Percentiles rank a stretch among this genome's conserved stretches.
Conservation (phyloP, 1,140 invertebrate genomes). For the Fopius arisanus region DNA sequence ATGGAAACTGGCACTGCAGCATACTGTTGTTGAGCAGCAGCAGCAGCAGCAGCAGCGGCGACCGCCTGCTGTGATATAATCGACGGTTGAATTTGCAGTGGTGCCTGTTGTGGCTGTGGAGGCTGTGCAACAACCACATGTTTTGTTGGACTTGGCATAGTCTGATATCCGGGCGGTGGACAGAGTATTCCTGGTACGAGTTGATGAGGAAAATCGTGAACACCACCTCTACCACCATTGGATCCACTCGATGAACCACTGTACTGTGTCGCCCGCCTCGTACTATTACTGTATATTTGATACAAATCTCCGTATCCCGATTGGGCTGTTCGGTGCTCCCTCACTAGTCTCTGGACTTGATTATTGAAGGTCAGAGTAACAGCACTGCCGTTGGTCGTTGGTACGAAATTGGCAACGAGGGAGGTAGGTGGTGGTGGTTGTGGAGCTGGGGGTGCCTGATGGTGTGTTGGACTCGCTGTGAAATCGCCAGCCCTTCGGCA, state of each 20-base stretch:
- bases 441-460: constrained; percentile 69
- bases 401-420: constrained; percentile 74
- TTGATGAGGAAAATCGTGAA: constrained; percentile 80
- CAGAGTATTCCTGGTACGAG: constrained; percentile 92
- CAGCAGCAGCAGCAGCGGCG: constrained; percentile 55
- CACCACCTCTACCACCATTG: constrained; percentile 59
- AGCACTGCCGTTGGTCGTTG: constrained; percentile 79
- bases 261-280: constrained; percentile 72
- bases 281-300: constrained; percentile 83
- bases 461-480: constrained; percentile 66
- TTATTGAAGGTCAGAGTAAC: constrained; percentile 91
- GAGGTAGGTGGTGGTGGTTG: constrained; percentile 68
- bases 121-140: constrained; percentile 84
- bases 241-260: constrained; percentile 58
- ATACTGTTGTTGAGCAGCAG: constrained; percentile 79
- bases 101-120: constrained; percentile 61
- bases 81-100: constrained; percentile 74
- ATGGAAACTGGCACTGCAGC: constrained; percentile 87
- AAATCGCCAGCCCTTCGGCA: constrained; percentile 74
- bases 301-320: constrained; percentile 79
- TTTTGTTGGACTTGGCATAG: constrained; percentile 84
- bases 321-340: constrained; percentile 67
- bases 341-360: constrained; percentile 74
- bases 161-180: constrained; percentile 83
- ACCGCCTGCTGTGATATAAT: constrained; percentile 74